These are phyloP conservation scores for Parazoanthus darwini DNA, from an alignment of 92 coral and sea anemone genomes.

Conservation along the genomic window DNA sequence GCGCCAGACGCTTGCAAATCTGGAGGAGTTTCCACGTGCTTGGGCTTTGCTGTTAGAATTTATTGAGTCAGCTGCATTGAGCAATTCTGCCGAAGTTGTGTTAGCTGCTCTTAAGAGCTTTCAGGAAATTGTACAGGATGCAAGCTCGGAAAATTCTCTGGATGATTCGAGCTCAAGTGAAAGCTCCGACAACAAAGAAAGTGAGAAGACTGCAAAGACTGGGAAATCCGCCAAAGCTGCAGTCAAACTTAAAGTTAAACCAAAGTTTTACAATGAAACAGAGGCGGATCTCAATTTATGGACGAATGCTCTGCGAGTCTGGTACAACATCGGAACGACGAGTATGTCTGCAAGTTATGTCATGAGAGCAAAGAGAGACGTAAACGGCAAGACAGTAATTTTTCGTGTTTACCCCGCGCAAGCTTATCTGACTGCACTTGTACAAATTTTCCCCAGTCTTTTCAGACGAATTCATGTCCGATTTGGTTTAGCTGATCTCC, in stretches of 20 bases:
- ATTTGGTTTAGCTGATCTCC: constrained; percentile 95
- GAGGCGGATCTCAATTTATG: constrained; percentile 94
- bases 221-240: constrained; percentile 56
- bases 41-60: constrained; percentile 97
- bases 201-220: not conserved
- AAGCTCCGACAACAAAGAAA: constrained; percentile 45
- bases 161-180: constrained; percentile 56
- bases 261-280: constrained; percentile 88
- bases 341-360: constrained; percentile 68
- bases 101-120: constrained; percentile 97
- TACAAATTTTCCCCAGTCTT: constrained; percentile 86
- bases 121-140: constrained; percentile 96
- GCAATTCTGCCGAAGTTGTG: constrained; percentile 96
- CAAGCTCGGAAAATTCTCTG: constrained; percentile 49
- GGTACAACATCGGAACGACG: constrained; percentile 87
- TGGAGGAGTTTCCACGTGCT: constrained; percentile 98
- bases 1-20: constrained; percentile 92
- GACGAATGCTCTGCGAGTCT: constrained; percentile 97
- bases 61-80: constrained; percentile 95
- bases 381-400: constrained; percentile 79
- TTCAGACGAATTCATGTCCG: constrained; percentile 88
- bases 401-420: constrained; percentile 78
- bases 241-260: constrained; percentile 83
- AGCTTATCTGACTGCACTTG: constrained; percentile 84
- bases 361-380: constrained; percentile 79